A percentile compares a stretch with the other conserved stretches of the same genome.
phyloP scores from a whole-genome alignment of 2,797 vertebrate genomes.

The Nothura maculosa region DNA sequence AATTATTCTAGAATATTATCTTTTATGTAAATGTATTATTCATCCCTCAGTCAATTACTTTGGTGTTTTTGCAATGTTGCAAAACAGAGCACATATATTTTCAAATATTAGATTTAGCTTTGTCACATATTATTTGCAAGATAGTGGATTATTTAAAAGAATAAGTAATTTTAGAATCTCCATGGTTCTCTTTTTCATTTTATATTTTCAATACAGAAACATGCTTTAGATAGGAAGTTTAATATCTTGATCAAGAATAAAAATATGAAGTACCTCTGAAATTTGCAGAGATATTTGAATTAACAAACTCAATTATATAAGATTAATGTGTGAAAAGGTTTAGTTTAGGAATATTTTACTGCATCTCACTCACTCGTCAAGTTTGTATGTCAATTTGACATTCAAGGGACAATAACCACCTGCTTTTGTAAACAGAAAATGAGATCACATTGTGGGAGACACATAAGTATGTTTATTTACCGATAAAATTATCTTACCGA shows the following conservation, averaged over 20 bases:
- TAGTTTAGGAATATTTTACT: background rate
- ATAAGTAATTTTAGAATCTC: background rate
- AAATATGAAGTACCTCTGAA: background rate
- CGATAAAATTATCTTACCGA: background rate
- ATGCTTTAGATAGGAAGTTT: background rate
- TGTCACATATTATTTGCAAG: background rate
- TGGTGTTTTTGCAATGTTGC: background rate
- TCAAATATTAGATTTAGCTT: background rate
- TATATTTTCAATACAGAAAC: background rate
- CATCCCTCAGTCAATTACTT: background rate
- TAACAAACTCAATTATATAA: background rate
- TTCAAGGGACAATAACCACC: slow-evolving; percentile 3
- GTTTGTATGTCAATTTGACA: background rate
- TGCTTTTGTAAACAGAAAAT: slow-evolving; percentile 34
- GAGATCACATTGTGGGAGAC: background rate
- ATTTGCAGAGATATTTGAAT: background rate
- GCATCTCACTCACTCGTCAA: background rate
- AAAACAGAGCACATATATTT: background rate
- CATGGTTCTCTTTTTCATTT: background rate
- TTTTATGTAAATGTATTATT: background rate
- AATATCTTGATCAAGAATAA: background rate
- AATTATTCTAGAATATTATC: background rate
- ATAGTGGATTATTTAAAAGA: background rate
- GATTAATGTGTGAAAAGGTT: background rate
- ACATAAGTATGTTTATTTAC: slow-evolving; percentile 15